Evolutionary conservation across 1,140 invertebrate genomes (phyloP).

Genomic region (Thrips palmi): DNA sequence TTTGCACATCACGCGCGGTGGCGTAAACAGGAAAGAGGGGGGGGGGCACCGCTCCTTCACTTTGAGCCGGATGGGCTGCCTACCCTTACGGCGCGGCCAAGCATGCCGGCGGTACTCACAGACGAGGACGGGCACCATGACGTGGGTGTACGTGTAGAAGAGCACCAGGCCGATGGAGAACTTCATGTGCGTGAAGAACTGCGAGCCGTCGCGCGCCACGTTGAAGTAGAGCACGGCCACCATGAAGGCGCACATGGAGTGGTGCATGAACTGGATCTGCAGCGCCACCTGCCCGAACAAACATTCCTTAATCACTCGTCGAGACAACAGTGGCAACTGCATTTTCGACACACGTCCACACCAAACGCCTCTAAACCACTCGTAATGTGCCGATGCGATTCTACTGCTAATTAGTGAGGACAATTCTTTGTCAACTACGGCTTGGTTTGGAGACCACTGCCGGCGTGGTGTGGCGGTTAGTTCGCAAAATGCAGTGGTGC

Average conservation of each 20-base stretch:
- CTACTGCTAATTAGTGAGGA: neutral
- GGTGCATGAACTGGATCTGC: slow-evolving; percentile 36
- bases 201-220: slow-evolving; percentile 34
- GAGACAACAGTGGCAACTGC: too few species aligned
- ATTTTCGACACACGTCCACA: too few species aligned
- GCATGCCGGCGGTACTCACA: slow-evolving; percentile 19
- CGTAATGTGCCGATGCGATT: slow-evolving; percentile 8
- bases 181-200: slow-evolving; percentile 46
- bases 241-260: slow-evolving; percentile 32
- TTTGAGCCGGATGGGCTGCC: too few species aligned
- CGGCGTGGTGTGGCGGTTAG: too few species aligned
- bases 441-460: too few species aligned
- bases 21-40: too few species aligned
- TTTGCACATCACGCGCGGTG: too few species aligned
- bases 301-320: neutral
- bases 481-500: too few species aligned
- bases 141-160: slow-evolving; percentile 42
- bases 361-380: neutral
- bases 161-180: slow-evolving; percentile 40
- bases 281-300: slow-evolving; percentile 23
- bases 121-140: slow-evolving; percentile 34
- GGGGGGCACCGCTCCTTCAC: too few species aligned
- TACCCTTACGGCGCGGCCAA: too few species aligned
- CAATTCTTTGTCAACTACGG: too few species aligned
- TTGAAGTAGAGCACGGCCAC: slow-evolving; percentile 36